Evolutionary conservation across 1,140 invertebrate genomes (phyloP).

Genomic region (Leptinotarsa lineolata): DNA sequence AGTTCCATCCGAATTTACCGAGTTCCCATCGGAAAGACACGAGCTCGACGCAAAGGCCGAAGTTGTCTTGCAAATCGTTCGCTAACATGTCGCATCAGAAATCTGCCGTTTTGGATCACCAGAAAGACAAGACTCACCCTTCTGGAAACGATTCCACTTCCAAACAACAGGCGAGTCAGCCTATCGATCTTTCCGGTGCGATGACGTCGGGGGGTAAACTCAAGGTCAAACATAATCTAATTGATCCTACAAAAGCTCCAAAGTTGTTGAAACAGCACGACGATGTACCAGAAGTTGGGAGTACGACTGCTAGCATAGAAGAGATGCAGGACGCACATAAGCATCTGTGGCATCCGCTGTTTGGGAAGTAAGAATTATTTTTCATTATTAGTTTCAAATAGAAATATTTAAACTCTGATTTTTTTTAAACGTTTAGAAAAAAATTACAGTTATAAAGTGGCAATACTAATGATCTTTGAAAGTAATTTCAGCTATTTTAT

Average conservation of each 20-base stretch:
- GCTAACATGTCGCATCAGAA: conserved; percentile 32
- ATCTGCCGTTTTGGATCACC: conserved; percentile 4
- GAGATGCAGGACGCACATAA: conserved; percentile 60
- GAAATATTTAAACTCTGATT: too few relatives aligned
- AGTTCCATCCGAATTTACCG: conserved; percentile 25
- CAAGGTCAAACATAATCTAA: conserved; percentile 56
- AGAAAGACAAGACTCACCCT: conserved; percentile 25
- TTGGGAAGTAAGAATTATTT: conserved; percentile 64
- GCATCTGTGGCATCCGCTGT: conserved; percentile 71
- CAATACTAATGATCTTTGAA: too few relatives aligned
- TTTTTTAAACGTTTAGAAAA: too few relatives aligned
- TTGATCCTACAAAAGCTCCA: conserved; percentile 50
- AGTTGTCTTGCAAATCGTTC: conserved; percentile 35
- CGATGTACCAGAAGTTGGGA: conserved; percentile 62
- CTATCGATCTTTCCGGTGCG: conserved; percentile 50
- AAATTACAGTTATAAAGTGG: too few relatives aligned
- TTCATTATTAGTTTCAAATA: background rate
- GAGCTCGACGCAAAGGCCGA: conserved; percentile 25
- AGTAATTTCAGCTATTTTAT: too few relatives aligned
- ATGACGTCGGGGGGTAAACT: conserved; percentile 49
- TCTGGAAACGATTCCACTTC: conserved; percentile 15
- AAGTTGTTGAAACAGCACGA: conserved; percentile 51
- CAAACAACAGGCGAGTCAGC: conserved; percentile 31
- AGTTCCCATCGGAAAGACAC: conserved; percentile 31
- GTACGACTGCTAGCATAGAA: conserved; percentile 59